A percentile compares a stretch with the other conserved stretches of the same genome.
Conservation (phyloP, 2,888 invertebrate species). For the Calameuta pallipes region DNA sequence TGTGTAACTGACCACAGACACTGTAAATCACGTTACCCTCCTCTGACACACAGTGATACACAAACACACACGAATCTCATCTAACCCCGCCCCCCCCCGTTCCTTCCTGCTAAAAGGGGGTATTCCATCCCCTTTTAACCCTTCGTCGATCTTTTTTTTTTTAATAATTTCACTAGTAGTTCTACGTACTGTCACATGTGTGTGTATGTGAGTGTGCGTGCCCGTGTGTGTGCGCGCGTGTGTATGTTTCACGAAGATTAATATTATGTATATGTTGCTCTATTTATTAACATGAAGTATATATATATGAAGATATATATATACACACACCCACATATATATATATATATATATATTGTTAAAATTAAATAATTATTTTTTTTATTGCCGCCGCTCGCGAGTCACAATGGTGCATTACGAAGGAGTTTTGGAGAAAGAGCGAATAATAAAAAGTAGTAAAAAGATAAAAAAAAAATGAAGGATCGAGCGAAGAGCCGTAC, state of each 20-base stretch:
- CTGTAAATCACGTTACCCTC: constrained; percentile 33
- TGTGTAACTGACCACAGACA: constrained; percentile 40
- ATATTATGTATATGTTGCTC: constrained; percentile 64
- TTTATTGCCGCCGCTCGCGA: constrained; percentile 38
- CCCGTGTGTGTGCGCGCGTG: background rate
- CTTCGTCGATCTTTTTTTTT: constrained; percentile 20
- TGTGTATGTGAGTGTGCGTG: background rate
- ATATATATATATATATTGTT: constrained; percentile 56
- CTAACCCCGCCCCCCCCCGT: background rate
- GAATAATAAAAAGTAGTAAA: constrained; percentile 17
- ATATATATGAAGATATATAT: constrained; percentile 26
- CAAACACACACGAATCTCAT: background rate
- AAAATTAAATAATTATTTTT: constrained; percentile 59
- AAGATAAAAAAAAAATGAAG: constrained; percentile 20
- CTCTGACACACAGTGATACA: constrained; percentile 2
- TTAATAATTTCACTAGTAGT: constrained; percentile 33
- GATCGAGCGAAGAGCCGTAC: constrained; percentile 14
- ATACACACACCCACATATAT: constrained; percentile 29
- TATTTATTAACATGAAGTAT: constrained; percentile 60
- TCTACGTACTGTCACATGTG: constrained; percentile 30
- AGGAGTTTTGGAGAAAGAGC: constrained; percentile 8
- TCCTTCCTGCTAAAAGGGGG: background rate
- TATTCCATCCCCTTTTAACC: constrained; percentile 21
- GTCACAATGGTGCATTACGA: constrained; percentile 15
- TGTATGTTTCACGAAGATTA: constrained; percentile 49